phyloP scores from a whole-genome alignment of 2,113 vertebrate species.

The Mirounga angustirostris region DNA sequence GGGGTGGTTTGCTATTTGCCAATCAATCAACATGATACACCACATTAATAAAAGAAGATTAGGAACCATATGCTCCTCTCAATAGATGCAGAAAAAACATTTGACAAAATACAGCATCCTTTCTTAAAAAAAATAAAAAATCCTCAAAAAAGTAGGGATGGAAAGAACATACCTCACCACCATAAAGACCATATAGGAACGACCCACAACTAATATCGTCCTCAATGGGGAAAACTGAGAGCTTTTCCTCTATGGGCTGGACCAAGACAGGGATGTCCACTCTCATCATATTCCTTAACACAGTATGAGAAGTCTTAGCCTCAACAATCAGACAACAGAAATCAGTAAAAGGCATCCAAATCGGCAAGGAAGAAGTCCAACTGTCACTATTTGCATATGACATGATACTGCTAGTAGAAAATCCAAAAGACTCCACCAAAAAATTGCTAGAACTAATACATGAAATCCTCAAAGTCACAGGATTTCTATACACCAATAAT shows the following conservation, averaged over 20 bases:
- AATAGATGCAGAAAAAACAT: background rate
- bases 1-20: no score
- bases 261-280: background rate
- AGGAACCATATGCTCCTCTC: background rate
- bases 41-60: background rate
- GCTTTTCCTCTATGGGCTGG: background rate
- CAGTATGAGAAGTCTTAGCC: background rate
- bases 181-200: background rate
- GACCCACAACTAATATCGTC: background rate
- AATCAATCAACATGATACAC: no score
- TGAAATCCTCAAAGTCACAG: background rate
- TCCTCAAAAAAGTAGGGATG: background rate
- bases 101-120: background rate
- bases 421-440: background rate
- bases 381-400: background rate
- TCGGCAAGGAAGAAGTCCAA: background rate
- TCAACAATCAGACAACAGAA: background rate
- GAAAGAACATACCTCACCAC: background rate
- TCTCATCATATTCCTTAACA: background rate
- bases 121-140: background rate
- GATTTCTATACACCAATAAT: background rate
- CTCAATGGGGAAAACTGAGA: background rate
- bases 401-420: background rate
- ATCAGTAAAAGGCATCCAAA: background rate
- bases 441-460: background rate